These are phyloP conservation scores for Acrobasis suavella DNA, from an alignment of 2,888 invertebrate genomes.

Conservation along the genomic window DNA sequence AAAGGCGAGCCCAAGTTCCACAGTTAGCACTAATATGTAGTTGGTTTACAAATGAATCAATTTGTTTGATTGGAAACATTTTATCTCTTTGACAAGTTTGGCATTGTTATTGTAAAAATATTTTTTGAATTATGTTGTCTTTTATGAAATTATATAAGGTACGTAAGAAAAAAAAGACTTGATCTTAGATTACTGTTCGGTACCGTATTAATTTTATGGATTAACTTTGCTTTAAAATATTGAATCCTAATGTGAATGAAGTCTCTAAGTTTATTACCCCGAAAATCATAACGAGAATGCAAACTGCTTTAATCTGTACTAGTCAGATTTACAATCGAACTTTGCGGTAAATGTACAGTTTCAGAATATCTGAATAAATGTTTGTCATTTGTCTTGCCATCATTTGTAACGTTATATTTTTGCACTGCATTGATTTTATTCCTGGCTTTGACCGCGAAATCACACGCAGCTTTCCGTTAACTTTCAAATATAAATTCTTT, in stretches of 20 bases:
- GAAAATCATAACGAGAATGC: neutral
- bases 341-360: conserved; percentile 21
- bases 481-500: neutral
- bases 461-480: neutral
- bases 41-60: too few relatives aligned
- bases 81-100: too few relatives aligned
- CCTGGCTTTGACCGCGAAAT: neutral
- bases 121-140: too few relatives aligned
- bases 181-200: too few relatives aligned
- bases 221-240: neutral
- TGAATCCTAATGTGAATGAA: too few relatives aligned
- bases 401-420: conserved; percentile 13
- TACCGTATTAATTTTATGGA: too few relatives aligned
- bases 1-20: conserved; percentile 12
- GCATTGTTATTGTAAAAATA: too few relatives aligned
- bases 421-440: neutral
- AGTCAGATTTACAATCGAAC: conserved; percentile 14
- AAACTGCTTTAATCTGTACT: conserved; percentile 33
- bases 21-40: neutral
- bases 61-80: too few relatives aligned
- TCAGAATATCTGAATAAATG: conserved; percentile 19
- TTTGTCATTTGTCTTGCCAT: conserved; percentile 17
- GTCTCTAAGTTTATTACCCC: neutral
- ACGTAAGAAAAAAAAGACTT: too few relatives aligned
- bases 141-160: too few relatives aligned